These are phyloP conservation scores for Globodera rostochiensis DNA, from an alignment of 1,140 invertebrate genomes.

Conservation along the genomic window DNA sequence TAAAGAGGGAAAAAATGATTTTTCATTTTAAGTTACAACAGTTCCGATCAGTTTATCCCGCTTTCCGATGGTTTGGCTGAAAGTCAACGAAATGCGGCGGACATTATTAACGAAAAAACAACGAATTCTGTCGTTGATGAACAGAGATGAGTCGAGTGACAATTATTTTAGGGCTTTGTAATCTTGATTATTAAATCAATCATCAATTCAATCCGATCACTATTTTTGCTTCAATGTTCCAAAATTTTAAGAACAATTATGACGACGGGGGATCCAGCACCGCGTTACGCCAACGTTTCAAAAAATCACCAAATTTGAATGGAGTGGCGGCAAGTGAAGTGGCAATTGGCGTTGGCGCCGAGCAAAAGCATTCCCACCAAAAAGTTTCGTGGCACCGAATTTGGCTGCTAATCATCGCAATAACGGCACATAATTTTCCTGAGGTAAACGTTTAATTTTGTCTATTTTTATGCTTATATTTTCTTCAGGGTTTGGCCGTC, in stretches of 20 bases:
- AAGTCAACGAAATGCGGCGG: too few species aligned
- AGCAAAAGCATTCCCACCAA: slow-evolving; percentile 3
- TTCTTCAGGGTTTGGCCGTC: slow-evolving; percentile 84
- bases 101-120: too few species aligned
- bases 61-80: too few species aligned
- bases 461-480: neutral
- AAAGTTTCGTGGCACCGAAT: slow-evolving; percentile 69
- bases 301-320: neutral
- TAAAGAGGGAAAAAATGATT: too few species aligned
- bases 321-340: neutral
- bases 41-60: too few species aligned
- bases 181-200: neutral
- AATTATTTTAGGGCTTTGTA: too few species aligned
- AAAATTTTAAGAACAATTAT: neutral
- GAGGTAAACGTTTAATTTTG: too few species aligned
- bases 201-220: neutral
- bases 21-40: too few species aligned
- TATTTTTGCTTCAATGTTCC: too few species aligned
- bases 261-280: neutral
- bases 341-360: neutral
- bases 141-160: too few species aligned
- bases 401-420: slow-evolving; percentile 88
- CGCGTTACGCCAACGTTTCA: neutral
- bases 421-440: slow-evolving; percentile 81
- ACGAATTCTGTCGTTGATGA: too few species aligned